Evolutionary conservation across 2,113 vertebrate species (phyloP).

Genomic region (Ciconia stormi): DNA sequence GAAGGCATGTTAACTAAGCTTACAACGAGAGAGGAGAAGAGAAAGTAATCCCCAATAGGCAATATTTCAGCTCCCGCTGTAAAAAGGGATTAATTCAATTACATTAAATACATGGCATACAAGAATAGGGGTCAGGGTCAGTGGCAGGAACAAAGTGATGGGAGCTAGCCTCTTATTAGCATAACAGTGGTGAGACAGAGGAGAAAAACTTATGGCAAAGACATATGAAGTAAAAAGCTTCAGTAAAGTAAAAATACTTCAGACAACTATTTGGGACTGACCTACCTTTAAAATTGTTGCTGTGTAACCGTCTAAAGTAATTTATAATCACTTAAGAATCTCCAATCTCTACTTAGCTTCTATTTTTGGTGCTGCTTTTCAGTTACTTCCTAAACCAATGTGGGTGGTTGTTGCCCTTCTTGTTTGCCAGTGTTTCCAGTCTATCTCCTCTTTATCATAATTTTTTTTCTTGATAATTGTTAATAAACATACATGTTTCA

Average conservation of each 20-base stretch:
- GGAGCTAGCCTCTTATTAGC: background rate
- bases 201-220: background rate
- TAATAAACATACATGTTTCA: background rate
- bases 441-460: background rate
- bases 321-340: background rate
- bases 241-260: background rate
- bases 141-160: background rate
- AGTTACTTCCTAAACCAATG: background rate
- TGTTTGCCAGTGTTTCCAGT: background rate
- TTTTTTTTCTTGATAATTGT: background rate
- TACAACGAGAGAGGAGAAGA: background rate
- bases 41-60: background rate
- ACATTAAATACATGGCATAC: background rate
- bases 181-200: background rate
- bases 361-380: background rate
- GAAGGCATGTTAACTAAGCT: background rate
- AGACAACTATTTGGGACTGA: background rate
- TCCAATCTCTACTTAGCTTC: background rate
- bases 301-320: background rate
- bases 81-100: conserved; percentile 42
- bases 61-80: background rate
- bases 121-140: background rate
- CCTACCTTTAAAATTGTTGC: background rate
- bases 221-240: background rate
- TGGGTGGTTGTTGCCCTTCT: background rate